Evolutionary conservation across 2,888 invertebrate genomes (phyloP).

Genomic region (Meliscaeva auricollis): DNA sequence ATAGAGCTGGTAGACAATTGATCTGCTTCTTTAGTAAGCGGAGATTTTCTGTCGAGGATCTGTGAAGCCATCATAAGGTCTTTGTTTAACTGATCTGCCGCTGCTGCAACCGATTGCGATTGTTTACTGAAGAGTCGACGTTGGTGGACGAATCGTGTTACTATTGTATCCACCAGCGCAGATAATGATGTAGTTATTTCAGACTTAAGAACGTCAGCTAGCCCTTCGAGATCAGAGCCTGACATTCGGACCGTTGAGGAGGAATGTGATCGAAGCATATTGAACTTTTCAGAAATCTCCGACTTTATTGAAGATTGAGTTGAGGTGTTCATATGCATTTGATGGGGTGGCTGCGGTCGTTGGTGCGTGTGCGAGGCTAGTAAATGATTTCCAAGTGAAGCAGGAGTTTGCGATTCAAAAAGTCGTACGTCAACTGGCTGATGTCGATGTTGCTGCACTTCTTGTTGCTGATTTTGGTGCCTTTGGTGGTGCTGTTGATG

Average conservation of each 20-base stretch:
- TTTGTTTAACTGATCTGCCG: constrained; percentile 93
- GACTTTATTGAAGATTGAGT: constrained; percentile 85
- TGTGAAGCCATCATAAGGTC: constrained; percentile 93
- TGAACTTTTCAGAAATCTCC: constrained; percentile 91
- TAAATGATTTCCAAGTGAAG: not conserved
- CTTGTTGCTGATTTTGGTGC: constrained; percentile 77
- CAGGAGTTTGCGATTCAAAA: not conserved
- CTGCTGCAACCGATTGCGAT: constrained; percentile 91
- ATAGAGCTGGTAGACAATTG: constrained; percentile 76
- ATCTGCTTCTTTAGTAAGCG: constrained; percentile 85
- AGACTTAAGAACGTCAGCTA: constrained; percentile 95
- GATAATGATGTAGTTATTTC: constrained; percentile 94
- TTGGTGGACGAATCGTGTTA: constrained; percentile 93
- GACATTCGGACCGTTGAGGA: constrained; percentile 88
- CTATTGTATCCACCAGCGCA: constrained; percentile 94
- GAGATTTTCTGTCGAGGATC: constrained; percentile 93
- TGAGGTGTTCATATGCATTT: constrained; percentile 76
- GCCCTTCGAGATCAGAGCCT: constrained; percentile 92
- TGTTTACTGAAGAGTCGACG: constrained; percentile 91
- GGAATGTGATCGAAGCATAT: constrained; percentile 89
- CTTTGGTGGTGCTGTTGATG: constrained; percentile 83
- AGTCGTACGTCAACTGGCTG: not conserved
- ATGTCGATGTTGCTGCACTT: constrained; percentile 79
- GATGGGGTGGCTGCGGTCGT: constrained; percentile 82
- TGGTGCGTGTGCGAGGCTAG: constrained; percentile 75